Conservation (phyloP, 2,797 vertebrate genomes). For the Periparus ater region DNA sequence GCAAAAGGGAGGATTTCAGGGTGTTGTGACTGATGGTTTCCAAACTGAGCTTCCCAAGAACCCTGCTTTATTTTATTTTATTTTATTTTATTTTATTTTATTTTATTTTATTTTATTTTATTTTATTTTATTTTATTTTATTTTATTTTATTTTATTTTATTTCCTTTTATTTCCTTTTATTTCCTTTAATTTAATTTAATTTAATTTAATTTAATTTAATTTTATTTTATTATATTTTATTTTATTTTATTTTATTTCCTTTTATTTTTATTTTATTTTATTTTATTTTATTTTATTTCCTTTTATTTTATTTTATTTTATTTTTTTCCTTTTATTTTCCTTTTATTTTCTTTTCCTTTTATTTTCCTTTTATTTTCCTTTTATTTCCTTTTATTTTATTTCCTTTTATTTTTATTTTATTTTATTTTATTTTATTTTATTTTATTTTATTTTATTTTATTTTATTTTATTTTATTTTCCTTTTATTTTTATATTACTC, state of each 20-base stretch:
- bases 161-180: not conserved
- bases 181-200: too few species aligned
- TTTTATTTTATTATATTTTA: not conserved
- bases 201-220: too few species aligned
- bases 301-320: not conserved
- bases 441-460: too few species aligned
- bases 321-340: not conserved
- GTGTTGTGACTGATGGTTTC: not conserved
- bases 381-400: not conserved
- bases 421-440: not conserved
- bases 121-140: not conserved
- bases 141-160: too few species aligned
- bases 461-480: not conserved
- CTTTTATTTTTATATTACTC: not conserved
- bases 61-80: not conserved
- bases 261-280: not conserved
- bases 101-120: not conserved
- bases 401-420: too few species aligned
- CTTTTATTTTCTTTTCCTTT: not conserved
- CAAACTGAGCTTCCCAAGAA: not conserved
- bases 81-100: not conserved
- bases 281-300: not conserved
- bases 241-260: not conserved
- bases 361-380: too few species aligned
- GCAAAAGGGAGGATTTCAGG: not conserved